Base-by-base conservation (phyloP, 35 echinoderm and acorn worm genomes). In the Heliocidaris tuberculata region DNA sequence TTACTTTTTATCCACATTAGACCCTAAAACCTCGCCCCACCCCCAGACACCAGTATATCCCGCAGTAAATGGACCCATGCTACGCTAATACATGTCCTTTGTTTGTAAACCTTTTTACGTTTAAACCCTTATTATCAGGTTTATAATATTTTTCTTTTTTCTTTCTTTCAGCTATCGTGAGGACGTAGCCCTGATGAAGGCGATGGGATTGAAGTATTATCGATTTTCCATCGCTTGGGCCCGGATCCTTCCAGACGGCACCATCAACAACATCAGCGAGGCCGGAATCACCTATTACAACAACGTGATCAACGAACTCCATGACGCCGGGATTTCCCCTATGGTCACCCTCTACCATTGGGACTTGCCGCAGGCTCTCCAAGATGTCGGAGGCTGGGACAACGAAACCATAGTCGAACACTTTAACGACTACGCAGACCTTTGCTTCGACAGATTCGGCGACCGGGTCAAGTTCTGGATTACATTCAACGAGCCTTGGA, bases 401-500 rank as follows among this genome's bases (percentile, higher is more conserved):
- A 96, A 95, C 60, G 96, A 97, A 19, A 78, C 21, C 35, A 97
- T 98, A n/a, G 59, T 95, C 29, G 86, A 95, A 0, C 86, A 89
- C 30, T 98, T 97, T 91, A 95, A 98, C 19, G 92, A 98, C 94
- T 98, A 97, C 48, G 96, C 97, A 17, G 71, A 96, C 13, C 93
- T 90, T 19, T 96, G 97, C 88, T 97, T 95, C 59, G 6, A 96
- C 31, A 97, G 85, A 19, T 98, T 97, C 86, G 97, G 97, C 0
- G 94, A 97, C 61, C 27, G 96, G 31, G 96, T 97, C 12, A 97
- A 97, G 85, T 96, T 96, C 50, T 98, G 97, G 97, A 98, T 98
- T 31, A 98, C 97, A 13, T 97, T 98, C 92, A 98, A 98, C 93
- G 97, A 98, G 88, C 97, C 97, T 2, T 98, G 97, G 97, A 97